These are phyloP conservation scores for Lithophane semibrunnea DNA, from an alignment of 2,888 invertebrate genomes.

Conservation along the genomic window DNA sequence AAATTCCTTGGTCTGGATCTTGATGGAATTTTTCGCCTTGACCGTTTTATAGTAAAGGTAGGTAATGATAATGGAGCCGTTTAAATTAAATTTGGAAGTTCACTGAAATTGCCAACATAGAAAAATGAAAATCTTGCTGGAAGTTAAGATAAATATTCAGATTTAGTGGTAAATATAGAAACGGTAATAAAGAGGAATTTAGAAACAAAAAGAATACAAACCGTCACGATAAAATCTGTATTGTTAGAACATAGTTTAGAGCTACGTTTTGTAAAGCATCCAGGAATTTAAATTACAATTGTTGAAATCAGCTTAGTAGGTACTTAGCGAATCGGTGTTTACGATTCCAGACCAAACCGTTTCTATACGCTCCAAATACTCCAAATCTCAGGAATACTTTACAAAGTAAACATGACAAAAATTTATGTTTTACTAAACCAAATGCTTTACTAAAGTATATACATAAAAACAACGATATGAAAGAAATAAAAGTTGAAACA, in stretches of 20 bases:
- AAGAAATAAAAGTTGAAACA: slow-evolving; percentile 27
- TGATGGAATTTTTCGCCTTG: neutral
- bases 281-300: slow-evolving; percentile 39
- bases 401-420: slow-evolving; percentile 60
- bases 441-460: slow-evolving; percentile 22
- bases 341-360: slow-evolving; percentile 51
- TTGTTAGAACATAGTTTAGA: neutral
- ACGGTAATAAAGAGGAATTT: neutral
- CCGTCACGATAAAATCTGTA: neutral
- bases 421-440: no score
- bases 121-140: neutral
- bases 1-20: neutral
- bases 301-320: slow-evolving; percentile 40
- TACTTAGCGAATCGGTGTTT: slow-evolving; percentile 57
- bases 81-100: neutral
- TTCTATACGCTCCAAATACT: slow-evolving; percentile 50
- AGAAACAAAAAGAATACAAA: neutral
- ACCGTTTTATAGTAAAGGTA: neutral
- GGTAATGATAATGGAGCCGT: neutral
- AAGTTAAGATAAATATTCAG: neutral
- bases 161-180: neutral
- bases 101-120: neutral
- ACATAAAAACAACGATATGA: slow-evolving; percentile 28
- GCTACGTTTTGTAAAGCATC: slow-evolving; percentile 3
- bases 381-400: slow-evolving; percentile 56